Percentiles rank a stretch among this genome's conserved stretches.
Conservation (phyloP, 2,888 invertebrate genomes). For the Conistra vaccinii region DNA sequence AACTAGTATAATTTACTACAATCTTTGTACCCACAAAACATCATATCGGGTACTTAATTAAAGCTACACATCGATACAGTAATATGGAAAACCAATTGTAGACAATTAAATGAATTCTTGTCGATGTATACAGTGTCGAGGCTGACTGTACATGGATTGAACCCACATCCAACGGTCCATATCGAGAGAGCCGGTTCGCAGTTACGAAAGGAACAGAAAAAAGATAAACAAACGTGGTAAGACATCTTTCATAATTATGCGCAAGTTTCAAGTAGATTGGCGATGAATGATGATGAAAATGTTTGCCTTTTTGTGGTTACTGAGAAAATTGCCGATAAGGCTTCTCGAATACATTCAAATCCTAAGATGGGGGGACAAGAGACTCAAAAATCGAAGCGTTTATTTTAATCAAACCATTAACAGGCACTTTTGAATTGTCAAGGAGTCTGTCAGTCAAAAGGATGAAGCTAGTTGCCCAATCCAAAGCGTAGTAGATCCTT, state of each 20-base stretch:
- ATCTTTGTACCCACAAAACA: background rate
- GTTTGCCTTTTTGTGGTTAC: slow-evolving; percentile 1
- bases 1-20: background rate
- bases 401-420: no score
- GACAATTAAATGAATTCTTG: background rate
- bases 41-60: background rate
- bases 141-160: slow-evolving; percentile 45
- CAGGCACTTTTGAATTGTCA: background rate
- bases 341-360: background rate
- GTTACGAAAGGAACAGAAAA: slow-evolving; percentile 68
- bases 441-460: background rate
- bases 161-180: slow-evolving; percentile 61
- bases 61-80: background rate
- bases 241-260: slow-evolving; percentile 45
- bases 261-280: slow-evolving; percentile 25
- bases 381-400: no score
- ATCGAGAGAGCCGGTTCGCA: slow-evolving; percentile 66
- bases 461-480: background rate
- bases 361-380: background rate
- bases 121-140: background rate
- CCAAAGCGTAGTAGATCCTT: background rate
- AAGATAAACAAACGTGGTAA: slow-evolving; percentile 64
- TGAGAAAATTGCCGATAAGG: background rate
- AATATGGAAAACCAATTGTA: background rate
- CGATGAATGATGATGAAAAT: slow-evolving; percentile 6